Evolutionary conservation across 2,113 vertebrate species (phyloP), one percentile per base, ranked within the genome.

Genomic region (Athene cunicularia): DNA sequence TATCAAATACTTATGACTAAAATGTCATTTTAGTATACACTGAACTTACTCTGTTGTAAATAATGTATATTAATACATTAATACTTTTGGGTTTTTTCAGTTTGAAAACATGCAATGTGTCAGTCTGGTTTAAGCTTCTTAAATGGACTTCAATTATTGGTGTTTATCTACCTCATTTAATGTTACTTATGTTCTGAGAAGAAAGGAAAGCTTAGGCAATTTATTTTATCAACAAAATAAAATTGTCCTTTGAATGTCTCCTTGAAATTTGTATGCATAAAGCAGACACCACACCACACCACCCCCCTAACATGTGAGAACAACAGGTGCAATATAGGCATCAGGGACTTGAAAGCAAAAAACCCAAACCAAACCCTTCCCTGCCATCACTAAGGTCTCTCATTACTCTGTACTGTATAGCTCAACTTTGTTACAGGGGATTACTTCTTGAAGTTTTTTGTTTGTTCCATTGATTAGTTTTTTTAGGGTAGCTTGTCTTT

Each of bases 351-450:
- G 35, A 45, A 74, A 88, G 37, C 6, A 64, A 62, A 88, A n/a
- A 71, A 11, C 0, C 2, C 3, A 26, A 55, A 64, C 6, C n/a
- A 41, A 5, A 39, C 16, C 3, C 6, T 21, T 9, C 21, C 26
- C 6, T 15, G 15, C 8, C 27, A 39, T 0, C 17, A 8, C n/a
- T 18, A 4, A 27, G 18, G 12, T 52, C 33, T 89, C 0, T 53
- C 18, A 33, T 81, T 84, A 39, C 14, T 12, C 33, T 64, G 5
- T 66, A 41, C 26, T 1, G 0, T 56, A 5, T 10, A 60, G 22
- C 20, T 55, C 53, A 64, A 0, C 39, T 84, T 83, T 66, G 26
- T 70, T 77, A 89, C 58, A 64, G 73, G 24, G 14, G 22, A 58
- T 72, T 33, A 27, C 24, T 71, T 62, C 7, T 39, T 85, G 41